Evolutionary conservation across 2,113 vertebrate species (phyloP).

Genomic region (Dipodomys merriami): DNA sequence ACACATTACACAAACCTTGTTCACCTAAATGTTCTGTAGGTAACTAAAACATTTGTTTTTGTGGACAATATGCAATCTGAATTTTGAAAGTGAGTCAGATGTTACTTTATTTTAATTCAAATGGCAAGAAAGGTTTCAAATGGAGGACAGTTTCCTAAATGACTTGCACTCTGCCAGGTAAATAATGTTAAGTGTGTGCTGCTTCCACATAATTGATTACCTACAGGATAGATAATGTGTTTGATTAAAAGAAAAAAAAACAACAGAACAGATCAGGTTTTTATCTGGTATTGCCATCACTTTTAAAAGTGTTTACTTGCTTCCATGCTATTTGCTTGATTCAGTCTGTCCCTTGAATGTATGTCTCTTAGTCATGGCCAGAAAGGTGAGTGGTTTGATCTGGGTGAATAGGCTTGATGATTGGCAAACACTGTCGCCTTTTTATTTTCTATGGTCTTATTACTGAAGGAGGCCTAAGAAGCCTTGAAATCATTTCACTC

Average conservation of each 20-base stretch:
- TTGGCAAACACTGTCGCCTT: constrained; percentile 64
- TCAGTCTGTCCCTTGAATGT: background rate
- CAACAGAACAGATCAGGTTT: constrained; percentile 50
- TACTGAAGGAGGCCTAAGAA: constrained; percentile 46
- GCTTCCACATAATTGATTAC: constrained; percentile 65
- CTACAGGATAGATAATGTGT: constrained; percentile 49
- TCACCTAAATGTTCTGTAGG: background rate
- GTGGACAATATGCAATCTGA: background rate
- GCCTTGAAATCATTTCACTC: constrained; percentile 38
- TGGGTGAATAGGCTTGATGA: constrained; percentile 70
- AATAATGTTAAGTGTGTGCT: constrained; percentile 14
- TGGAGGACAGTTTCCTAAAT: constrained; percentile 16
- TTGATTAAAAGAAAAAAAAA: constrained; percentile 37
- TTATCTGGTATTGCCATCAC: constrained; percentile 42
- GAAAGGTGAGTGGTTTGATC: constrained; percentile 60
- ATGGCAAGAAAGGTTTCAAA: constrained; percentile 39
- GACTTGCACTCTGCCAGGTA: constrained; percentile 18
- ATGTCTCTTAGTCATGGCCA: constrained; percentile 37
- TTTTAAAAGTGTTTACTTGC: constrained; percentile 62
- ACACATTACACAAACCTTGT: background rate
- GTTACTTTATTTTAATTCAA: constrained; percentile 52
- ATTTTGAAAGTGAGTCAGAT: background rate
- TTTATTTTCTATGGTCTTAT: constrained; percentile 59
- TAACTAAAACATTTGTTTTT: constrained; percentile 14
- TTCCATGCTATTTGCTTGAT: background rate